phyloP scores from a whole-genome alignment of 2,888 invertebrate genomes.

The Cinara cedri region DNA sequence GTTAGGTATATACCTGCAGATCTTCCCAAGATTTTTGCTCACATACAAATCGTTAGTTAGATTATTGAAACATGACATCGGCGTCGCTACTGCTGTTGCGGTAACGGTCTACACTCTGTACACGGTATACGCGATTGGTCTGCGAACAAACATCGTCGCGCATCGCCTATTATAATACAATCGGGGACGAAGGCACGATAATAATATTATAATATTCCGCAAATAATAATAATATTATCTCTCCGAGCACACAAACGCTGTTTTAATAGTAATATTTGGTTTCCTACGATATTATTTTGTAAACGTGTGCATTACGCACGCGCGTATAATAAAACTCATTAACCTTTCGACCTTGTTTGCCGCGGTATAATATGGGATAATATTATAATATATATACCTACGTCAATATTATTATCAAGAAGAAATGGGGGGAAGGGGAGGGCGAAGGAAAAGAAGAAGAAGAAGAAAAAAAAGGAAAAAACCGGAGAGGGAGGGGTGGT shows the following conservation, averaged over 20 bases:
- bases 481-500: background rate
- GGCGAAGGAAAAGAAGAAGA: too few species aligned
- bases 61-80: too few species aligned
- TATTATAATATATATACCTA: too few species aligned
- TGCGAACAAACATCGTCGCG: slow-evolving; percentile 22
- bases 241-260: background rate
- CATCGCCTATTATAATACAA: too few species aligned
- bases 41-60: too few species aligned
- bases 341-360: slow-evolving; percentile 49
- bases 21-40: too few species aligned
- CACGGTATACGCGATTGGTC: slow-evolving; percentile 9
- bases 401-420: background rate
- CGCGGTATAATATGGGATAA: background rate
- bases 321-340: slow-evolving; percentile 24
- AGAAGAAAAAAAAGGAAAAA: too few species aligned
- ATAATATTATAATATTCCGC: slow-evolving; percentile 18
- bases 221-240: slow-evolving; percentile 41
- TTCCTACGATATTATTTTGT: slow-evolving; percentile 24
- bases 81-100: too few species aligned
- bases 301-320: background rate
- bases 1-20: too few species aligned
- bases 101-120: too few species aligned
- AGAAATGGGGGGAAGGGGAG: background rate
- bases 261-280: slow-evolving; percentile 41
- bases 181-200: background rate